These are phyloP conservation scores for Vidua macroura DNA, from an alignment of 2,113 vertebrate species.

Conservation along the genomic window DNA sequence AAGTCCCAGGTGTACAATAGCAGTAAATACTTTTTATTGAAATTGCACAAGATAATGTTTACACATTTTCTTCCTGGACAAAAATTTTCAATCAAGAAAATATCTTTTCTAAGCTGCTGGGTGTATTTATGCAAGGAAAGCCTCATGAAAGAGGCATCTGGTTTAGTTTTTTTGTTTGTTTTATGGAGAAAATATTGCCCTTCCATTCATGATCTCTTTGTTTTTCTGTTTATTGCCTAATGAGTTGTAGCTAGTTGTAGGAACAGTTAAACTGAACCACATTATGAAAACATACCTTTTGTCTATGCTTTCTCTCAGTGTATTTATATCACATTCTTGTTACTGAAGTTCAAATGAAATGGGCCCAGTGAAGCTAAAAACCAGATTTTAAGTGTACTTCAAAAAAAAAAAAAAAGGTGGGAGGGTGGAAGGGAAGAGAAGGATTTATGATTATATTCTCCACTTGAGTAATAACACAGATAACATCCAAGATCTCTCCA, in stretches of 20 bases:
- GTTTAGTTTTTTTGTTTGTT: slow-evolving; percentile 23
- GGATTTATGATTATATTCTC: slow-evolving; percentile 50
- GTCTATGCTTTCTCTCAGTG: neutral
- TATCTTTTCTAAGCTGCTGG: neutral
- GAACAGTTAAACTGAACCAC: slow-evolving; percentile 27
- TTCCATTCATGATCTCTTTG: slow-evolving; percentile 29
- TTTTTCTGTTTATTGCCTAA: slow-evolving; percentile 56
- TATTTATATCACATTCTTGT: slow-evolving; percentile 7
- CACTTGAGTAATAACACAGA: slow-evolving; percentile 52
- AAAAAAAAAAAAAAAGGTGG: neutral
- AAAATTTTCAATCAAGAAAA: neutral
- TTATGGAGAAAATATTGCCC: slow-evolving; percentile 23
- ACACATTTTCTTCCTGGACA: neutral
- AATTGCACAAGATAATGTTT: slow-evolving; percentile 44
- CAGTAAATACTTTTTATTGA: slow-evolving; percentile 57
- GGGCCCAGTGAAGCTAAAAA: slow-evolving; percentile 58
- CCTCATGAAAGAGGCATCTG: slow-evolving; percentile 12
- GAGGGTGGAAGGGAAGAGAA: neutral
- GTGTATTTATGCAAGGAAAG: neutral
- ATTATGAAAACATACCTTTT: slow-evolving; percentile 37
- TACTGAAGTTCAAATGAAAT: slow-evolving; percentile 55
- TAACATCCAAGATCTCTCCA: slow-evolving; percentile 30
- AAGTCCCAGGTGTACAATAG: slow-evolving; percentile 13
- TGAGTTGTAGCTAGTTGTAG: slow-evolving; percentile 58
- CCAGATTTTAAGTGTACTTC: slow-evolving; percentile 43